phyloP scores from a whole-genome alignment of 2,113 vertebrate genomes.

The Ploceus nigricollis region DNA sequence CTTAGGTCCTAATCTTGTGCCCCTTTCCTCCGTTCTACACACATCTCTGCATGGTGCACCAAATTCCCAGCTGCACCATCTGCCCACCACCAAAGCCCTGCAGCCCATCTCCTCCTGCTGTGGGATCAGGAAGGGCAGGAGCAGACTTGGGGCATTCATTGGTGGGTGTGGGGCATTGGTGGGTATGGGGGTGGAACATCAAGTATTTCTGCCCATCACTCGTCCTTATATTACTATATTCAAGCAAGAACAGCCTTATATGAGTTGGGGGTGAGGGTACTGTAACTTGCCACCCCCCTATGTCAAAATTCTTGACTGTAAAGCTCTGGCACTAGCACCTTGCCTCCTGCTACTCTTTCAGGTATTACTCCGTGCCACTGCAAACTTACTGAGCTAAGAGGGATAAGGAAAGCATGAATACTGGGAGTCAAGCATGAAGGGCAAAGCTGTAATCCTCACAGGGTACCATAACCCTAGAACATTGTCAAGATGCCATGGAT shows the following conservation, averaged over 20 bases:
- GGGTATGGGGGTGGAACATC: not conserved
- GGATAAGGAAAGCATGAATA: accelerated
- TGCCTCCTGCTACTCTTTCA: not conserved
- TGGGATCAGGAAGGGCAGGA: not conserved
- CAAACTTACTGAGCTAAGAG: not conserved
- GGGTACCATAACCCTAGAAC: not conserved
- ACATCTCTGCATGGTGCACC: accelerated
- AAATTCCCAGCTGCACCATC: not conserved
- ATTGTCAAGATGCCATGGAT: not conserved
- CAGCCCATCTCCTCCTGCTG: not conserved
- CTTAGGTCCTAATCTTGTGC: not conserved
- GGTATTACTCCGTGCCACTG: not conserved
- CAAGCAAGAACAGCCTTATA: not conserved
- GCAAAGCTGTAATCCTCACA: not conserved
- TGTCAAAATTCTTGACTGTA: not conserved
- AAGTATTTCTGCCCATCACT: not conserved
- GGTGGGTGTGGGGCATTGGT: accelerated
- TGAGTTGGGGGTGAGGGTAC: not conserved
- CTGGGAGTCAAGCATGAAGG: not conserved
- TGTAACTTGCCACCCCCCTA: accelerated
- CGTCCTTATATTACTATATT: not conserved
- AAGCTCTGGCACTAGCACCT: not conserved
- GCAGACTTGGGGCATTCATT: too few species aligned
- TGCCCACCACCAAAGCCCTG: too few species aligned
- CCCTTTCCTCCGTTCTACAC: not conserved